Base-by-base conservation (phyloP, 2,113 vertebrate species). In the Porphyrio hochstetteri region DNA sequence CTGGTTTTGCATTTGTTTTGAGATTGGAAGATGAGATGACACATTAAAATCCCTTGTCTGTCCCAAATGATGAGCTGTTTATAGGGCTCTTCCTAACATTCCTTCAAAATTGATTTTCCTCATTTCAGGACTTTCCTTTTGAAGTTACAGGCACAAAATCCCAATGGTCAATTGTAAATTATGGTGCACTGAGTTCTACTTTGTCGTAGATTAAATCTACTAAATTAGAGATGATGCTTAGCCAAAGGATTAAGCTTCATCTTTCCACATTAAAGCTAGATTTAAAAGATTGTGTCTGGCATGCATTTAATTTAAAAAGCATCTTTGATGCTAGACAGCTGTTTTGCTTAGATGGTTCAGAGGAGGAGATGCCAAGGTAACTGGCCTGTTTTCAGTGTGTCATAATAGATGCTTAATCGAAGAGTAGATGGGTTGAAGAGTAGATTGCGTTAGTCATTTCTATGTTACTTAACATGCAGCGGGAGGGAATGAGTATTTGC, bases 401-500 rank as follows among this genome's bases (percentile, higher is more conserved):
- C 11, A 3, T 5, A 53, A 65, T 33, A 57, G 28, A 11, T 31
- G 40, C 16, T 46, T 24, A 4, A 4, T 1, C 6, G 1, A 18
- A 11, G 48, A 38, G 29, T 10, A 56, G 60, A 7, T 29, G 27
- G 53, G 69, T 17, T 9, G 20, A 33, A 16, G 10, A 61, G 24
- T 13, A 20, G 48, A 48, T 48, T 10, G 46, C 17, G 2, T 20
- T 13, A 16, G 21, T 25, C 2, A 3, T 42, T n/a, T 14, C 48
- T 19, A 4, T 28, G 25, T 65, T 59, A 40, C 14, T 64, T 40
- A 10, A 11, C 4, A 0, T 44, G 16, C 9, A 6, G 28, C 0
- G 2, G 44, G 68, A 17, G 67, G 48, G 23, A 46, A 52, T 27
- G 64, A 36, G 52, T 5, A 5, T 75, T 55, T 52, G 76, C 86